phyloP scores from a whole-genome alignment of 23 tunicate species.

The Oikopleura albicans region DNA sequence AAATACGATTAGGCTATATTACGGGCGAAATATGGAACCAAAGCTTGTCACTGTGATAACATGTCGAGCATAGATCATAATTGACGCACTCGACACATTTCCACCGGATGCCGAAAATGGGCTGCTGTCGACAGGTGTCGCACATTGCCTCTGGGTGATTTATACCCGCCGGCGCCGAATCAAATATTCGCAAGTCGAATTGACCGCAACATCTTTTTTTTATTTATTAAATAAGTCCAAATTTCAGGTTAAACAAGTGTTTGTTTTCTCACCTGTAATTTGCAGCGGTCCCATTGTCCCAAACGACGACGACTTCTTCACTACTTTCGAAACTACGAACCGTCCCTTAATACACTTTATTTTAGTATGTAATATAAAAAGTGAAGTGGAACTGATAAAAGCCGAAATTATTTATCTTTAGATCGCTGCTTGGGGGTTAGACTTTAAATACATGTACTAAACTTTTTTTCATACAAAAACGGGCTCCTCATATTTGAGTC shows the following conservation, averaged over 20 bases:
- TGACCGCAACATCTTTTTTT: conserved; percentile 89
- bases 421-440: no score
- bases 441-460: no score
- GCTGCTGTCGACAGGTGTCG: conserved; percentile 90
- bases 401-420: no score
- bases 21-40: no score
- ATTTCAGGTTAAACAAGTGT: not conserved
- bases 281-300: conserved; percentile 99
- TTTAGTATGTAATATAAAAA: no score
- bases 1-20: no score
- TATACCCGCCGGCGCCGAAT: conserved; percentile 88
- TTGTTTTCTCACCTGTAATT: conserved; percentile 32
- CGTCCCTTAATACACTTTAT: no score
- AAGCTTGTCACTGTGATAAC: conserved; percentile 99
- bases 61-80: conserved; percentile 86
- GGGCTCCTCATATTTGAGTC: no score
- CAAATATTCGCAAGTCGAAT: conserved; percentile 60
- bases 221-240: no score
- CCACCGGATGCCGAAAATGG: conserved; percentile 95
- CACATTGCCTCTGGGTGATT: conserved; percentile 92
- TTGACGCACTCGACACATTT: conserved; percentile 95
- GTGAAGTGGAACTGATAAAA: no score
- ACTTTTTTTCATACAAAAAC: no score
- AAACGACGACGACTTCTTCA: conserved; percentile 97
- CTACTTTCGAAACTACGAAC: conserved; percentile 79